phyloP scores from a whole-genome alignment of 1,140 invertebrate species.

The Drosophila miranda region DNA sequence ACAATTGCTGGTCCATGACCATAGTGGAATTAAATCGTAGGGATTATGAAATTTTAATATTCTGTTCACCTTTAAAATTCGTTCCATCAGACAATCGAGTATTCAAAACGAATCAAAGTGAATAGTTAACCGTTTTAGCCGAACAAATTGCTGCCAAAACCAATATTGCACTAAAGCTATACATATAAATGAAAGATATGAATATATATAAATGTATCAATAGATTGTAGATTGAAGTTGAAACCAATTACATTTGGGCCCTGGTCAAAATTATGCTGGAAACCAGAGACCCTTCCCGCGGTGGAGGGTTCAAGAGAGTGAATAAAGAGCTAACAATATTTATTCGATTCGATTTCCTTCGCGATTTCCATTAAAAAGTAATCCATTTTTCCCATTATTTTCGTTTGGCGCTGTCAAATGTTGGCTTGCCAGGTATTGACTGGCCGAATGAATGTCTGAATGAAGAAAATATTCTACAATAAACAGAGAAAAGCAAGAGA shows the following conservation, averaged over 20 bases:
- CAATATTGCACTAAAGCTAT: slow-evolving; percentile 18
- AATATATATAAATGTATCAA: slow-evolving; percentile 11
- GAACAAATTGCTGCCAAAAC: slow-evolving; percentile 43
- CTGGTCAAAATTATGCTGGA: slow-evolving; percentile 22
- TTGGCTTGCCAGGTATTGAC: not conserved
- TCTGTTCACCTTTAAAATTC: not conserved
- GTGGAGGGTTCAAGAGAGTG: not conserved
- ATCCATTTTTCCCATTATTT: slow-evolving; percentile 8
- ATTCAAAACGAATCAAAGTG: slow-evolving; percentile 3
- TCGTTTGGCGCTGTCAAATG: slow-evolving; percentile 9
- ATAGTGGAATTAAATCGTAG: not conserved
- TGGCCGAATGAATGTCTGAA: not conserved
- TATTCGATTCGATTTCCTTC: slow-evolving; percentile 17
- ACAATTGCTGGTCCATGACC: too few relatives aligned
- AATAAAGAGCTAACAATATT: slow-evolving; percentile 9
- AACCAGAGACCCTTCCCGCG: not conserved
- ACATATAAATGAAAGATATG: not conserved
- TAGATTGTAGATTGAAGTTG: slow-evolving; percentile 41
- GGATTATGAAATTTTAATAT: slow-evolving; percentile 1
- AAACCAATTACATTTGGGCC: slow-evolving; percentile 36
- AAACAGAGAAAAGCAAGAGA: slow-evolving; percentile 4
- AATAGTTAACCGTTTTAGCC: slow-evolving; percentile 34
- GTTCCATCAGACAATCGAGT: slow-evolving; percentile 23
- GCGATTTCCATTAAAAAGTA: slow-evolving; percentile 20
- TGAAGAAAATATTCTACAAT: slow-evolving; percentile 3